Conservation (phyloP, 2,797 vertebrate species). For the Discoglossus pictus region DNA sequence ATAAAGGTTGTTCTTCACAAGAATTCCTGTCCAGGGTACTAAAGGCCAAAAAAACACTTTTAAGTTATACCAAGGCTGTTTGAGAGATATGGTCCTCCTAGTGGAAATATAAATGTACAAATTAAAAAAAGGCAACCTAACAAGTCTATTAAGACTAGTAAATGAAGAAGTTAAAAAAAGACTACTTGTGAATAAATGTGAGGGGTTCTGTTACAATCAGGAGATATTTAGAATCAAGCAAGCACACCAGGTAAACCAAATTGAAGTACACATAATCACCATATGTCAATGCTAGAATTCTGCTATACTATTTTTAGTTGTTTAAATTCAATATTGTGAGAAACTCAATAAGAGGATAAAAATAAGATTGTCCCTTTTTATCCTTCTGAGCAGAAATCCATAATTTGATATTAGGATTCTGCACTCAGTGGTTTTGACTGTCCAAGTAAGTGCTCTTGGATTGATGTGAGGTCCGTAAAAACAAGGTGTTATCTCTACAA, state of each 20-base stretch:
- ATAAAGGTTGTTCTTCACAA: no score
- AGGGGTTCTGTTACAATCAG: conserved; percentile 5
- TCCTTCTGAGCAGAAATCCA: background rate
- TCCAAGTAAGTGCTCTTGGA: background rate
- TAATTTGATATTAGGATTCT: background rate
- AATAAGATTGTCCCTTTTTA: background rate
- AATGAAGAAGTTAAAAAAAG: no score
- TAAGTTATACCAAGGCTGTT: no score
- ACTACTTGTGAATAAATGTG: no score
- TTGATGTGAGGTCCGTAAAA: conserved; percentile 1
- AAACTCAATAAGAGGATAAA: conserved; percentile 2
- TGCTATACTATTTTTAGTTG: conserved; percentile 19
- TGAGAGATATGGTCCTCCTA: no score
- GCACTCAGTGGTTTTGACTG: no score
- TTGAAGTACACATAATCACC: background rate
- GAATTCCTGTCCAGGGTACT: no score
- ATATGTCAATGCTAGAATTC: conserved; percentile 8
- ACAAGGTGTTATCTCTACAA: background rate
- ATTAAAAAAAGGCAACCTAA: no score
- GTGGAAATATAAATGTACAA: no score
- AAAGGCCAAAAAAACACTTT: no score
- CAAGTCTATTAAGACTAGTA: no score
- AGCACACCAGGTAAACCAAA: conserved; percentile 14
- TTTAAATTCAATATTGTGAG: conserved; percentile 19
- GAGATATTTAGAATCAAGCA: conserved; percentile 19